Conservation (phyloP, 2,113 vertebrate species). For the Plecotus auritus region DNA sequence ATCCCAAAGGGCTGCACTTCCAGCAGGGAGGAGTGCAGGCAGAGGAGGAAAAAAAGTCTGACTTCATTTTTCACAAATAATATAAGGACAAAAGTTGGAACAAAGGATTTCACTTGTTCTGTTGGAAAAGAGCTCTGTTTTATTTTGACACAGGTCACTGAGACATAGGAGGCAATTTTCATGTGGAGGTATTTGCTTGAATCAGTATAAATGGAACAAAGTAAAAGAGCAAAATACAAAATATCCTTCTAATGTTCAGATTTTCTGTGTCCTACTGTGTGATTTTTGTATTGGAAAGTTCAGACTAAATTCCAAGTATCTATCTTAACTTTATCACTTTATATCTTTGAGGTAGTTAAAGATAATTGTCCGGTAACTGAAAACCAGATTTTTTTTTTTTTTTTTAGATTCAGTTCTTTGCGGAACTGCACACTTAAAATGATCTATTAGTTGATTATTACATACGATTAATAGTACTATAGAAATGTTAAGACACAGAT, state of each 20-base stretch:
- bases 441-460: conserved; percentile 74
- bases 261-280: not conserved
- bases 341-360: conserved; percentile 43
- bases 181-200: not conserved
- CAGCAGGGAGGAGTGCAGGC: not conserved
- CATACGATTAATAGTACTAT: conserved; percentile 73
- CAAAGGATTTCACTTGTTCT: not conserved
- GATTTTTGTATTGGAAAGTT: not conserved
- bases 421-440: conserved; percentile 65
- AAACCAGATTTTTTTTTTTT: conserved; percentile 61
- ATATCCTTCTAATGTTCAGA: not conserved
- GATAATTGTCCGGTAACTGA: conserved; percentile 62
- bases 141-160: conserved; percentile 12
- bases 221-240: not conserved
- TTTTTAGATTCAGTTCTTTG: conserved; percentile 58
- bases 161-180: not conserved
- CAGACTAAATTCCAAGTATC: not conserved
- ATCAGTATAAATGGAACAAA: not conserved
- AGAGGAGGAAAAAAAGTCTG: not conserved
- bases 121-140: not conserved
- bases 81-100: not conserved
- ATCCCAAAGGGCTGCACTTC: conserved; percentile 4
- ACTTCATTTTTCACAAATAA: conserved; percentile 32
- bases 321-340: conserved; percentile 56
- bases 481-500: conserved; percentile 61